These are phyloP conservation scores for Elanus axillaris DNA, from an alignment of 2,113 vertebrate species.

Conservation along the genomic window DNA sequence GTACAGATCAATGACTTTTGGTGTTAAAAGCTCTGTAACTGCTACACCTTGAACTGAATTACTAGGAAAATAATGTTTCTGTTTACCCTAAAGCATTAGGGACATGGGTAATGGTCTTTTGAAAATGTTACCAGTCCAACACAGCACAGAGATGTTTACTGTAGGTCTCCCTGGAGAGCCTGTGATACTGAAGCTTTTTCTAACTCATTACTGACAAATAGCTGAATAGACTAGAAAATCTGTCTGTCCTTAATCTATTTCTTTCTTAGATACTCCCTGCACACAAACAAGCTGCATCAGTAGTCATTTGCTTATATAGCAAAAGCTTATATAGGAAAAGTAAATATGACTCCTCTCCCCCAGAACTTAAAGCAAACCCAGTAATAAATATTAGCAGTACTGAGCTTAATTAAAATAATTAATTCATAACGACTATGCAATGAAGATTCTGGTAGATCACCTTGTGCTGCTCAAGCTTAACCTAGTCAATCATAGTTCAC, in stretches of 20 bases:
- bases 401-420: not conserved
- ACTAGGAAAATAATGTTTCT: not conserved
- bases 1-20: not conserved
- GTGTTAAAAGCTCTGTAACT: not conserved
- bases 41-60: not conserved
- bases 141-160: not conserved
- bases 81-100: not conserved
- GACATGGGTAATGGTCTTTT: not conserved
- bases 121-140: not conserved
- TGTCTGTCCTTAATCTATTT: not conserved
- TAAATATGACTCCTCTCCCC: not conserved
- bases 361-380: not conserved
- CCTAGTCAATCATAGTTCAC: not conserved
- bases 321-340: not conserved
- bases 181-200: not conserved
- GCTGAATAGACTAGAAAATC: not conserved
- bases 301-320: not conserved
- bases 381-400: not conserved
- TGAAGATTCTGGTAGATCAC: not conserved
- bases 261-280: not conserved
- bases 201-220: not conserved
- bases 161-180: not conserved
- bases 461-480: not conserved
- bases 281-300: not conserved
- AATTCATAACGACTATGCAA: not conserved